Base-by-base conservation (phyloP, 2,113 vertebrate genomes). In the Chaetops frenatus region DNA sequence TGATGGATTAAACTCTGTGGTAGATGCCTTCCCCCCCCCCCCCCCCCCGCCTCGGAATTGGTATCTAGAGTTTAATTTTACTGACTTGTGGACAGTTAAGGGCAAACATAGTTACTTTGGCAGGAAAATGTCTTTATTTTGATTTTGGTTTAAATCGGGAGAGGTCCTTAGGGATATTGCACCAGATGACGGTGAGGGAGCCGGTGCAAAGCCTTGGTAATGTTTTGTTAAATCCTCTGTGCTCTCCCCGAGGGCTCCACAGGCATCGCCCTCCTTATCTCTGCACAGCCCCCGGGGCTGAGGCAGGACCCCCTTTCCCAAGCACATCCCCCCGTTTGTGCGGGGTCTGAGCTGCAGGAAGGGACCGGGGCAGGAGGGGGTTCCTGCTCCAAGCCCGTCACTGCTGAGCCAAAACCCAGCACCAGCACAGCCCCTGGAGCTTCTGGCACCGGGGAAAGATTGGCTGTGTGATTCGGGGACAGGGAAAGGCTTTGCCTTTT, bases 1-100 rank as follows among this genome's bases (percentile, higher is more conserved):
- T 44, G 79, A 25, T 64, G 57, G 58, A 54, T 81, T 81, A 50
- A 87, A 40, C 31, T 42, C 57, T 16, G 22, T 9, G 35, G 12
- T 28, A 15, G n/a, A 44, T 44, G 10, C 2, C 3, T 1, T 0
- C 2, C 1, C n/a, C n/a, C n/a, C n/a, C n/a, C n/a, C n/a, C n/a
- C n/a, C n/a, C n/a, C n/a, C n/a, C n/a, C n/a, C n/a, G n/a, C 6
- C 5, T 20, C 11, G 1, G 5, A 53, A 51, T 12, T 57, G 56
- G 15, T 67, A 57, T 33, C 25, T 33, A 16, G 22, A 5, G 6
- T 56, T 81, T 38, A 6, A 17, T 90, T 69, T 86, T 60, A 10
- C 35, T 42, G 54, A 15, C 0, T 76, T 38, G 11, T 1, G 36
- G 33, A 38, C 77, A 69, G 65, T 13, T 1, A 48, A 40, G 71